A percentile compares a stretch with the other conserved stretches of the same genome.
These are phyloP conservation scores for Pseudochirops corinnae DNA, from an alignment of 2,797 vertebrate species.

Conservation along the genomic window DNA sequence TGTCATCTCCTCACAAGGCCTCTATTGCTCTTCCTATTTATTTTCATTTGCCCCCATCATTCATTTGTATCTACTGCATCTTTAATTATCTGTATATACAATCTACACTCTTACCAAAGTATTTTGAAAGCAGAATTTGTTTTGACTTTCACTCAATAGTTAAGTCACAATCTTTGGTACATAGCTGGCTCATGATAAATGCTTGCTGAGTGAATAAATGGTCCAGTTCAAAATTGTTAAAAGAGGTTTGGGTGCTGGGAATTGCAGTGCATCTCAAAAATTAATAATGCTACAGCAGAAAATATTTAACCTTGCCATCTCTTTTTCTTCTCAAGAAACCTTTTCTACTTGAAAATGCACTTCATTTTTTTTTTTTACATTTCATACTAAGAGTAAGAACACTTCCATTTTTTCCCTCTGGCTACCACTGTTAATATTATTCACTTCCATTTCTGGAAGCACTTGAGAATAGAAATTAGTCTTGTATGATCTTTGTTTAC, in stretches of 20 bases:
- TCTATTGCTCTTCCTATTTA: background rate
- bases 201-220: conserved; percentile 25
- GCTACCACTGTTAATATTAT: conserved; percentile 45
- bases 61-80: too few species aligned
- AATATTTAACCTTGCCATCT: background rate
- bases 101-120: too few species aligned
- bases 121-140: background rate
- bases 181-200: background rate
- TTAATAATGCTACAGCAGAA: background rate
- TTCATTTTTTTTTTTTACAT: conserved; percentile 19
- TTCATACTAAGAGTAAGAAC: conserved; percentile 41
- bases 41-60: background rate
- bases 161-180: background rate
- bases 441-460: conserved; percentile 43
- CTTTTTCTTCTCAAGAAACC: background rate
- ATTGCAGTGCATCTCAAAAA: conserved; percentile 24
- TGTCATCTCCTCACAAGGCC: background rate
- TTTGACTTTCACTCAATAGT: background rate
- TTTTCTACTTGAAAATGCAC: conserved; percentile 53
- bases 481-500: conserved; percentile 50
- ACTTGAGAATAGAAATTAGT: conserved; percentile 61
- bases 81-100: too few species aligned
- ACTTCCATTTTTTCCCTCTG: background rate
- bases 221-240: background rate
- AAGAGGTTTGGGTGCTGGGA: background rate